Percentiles rank a stretch among this genome's conserved stretches.
Evolutionary conservation across 1,140 invertebrate species (phyloP).

Genomic region (Drosophila saltans): DNA sequence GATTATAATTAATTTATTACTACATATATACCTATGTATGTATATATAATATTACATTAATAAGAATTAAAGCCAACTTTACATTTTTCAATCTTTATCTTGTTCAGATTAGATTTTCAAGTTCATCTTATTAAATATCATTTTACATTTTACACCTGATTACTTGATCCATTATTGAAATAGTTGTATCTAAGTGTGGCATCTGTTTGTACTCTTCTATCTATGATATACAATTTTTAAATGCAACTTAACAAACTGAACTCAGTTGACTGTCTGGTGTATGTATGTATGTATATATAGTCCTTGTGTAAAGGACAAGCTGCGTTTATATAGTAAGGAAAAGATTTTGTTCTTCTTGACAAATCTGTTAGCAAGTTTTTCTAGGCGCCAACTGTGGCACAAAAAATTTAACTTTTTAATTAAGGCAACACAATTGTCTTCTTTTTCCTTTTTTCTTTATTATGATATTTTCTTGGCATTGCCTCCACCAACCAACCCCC

Average conservation of each 20-base stretch:
- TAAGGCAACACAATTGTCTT: constrained; percentile 71
- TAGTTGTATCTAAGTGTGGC: too few species aligned
- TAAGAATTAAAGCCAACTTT: too few species aligned
- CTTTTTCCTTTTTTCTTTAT: constrained; percentile 20
- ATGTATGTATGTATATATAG: not conserved
- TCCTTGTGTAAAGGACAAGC: constrained; percentile 11
- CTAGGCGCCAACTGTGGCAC: constrained; percentile 48
- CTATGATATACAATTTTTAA: not conserved
- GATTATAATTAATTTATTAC: too few species aligned
- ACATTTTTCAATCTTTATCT: too few species aligned
- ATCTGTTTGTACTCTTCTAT: not conserved
- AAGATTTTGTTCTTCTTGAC: constrained; percentile 22
- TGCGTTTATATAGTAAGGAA: constrained; percentile 1
- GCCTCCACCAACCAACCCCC: constrained; percentile 8
- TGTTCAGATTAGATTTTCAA: too few species aligned
- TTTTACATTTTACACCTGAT: too few species aligned
- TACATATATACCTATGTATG: too few species aligned
- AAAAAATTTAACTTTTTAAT: constrained; percentile 75
- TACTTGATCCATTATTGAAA: too few species aligned
- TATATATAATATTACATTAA: too few species aligned
- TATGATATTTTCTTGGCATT: constrained; percentile 35
- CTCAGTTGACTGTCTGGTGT: not conserved
- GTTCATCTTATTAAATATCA: too few species aligned
- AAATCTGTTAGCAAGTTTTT: constrained; percentile 45
- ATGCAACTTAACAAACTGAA: not conserved